Evolutionary conservation across 2,888 invertebrate species (phyloP).

Genomic region (Cistogaster globosa): DNA sequence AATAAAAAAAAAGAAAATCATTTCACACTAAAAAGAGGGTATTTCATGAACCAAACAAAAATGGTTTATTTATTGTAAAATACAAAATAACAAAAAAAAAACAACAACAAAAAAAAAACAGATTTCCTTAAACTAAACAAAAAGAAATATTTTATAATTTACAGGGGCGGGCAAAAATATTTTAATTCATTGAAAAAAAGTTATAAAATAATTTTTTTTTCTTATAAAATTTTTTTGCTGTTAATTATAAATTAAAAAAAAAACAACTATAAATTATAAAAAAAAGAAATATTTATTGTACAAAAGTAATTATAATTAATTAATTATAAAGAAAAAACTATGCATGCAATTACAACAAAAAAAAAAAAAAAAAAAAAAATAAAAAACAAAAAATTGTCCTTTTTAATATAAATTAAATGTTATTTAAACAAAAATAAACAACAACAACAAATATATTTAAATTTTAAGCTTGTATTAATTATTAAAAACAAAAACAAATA

Average conservation of each 20-base stretch:
- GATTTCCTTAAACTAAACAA: slow-evolving; percentile 68
- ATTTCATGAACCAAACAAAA: slow-evolving; percentile 14
- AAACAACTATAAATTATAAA: slow-evolving; percentile 65
- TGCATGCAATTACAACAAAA: slow-evolving; percentile 78
- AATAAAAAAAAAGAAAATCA: slow-evolving; percentile 55
- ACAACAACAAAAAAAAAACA: slow-evolving; percentile 39
- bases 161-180: slow-evolving; percentile 68
- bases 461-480: slow-evolving; percentile 73
- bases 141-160: slow-evolving; percentile 50
- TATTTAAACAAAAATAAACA: slow-evolving; percentile 46
- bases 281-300: slow-evolving; percentile 70
- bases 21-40: slow-evolving; percentile 19
- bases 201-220: slow-evolving; percentile 70
- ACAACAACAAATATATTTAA: slow-evolving; percentile 67
- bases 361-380: slow-evolving; percentile 29
- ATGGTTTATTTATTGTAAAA: slow-evolving; percentile 57
- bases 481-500: slow-evolving; percentile 55
- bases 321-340: slow-evolving; percentile 58
- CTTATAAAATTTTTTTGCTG: slow-evolving; percentile 70
- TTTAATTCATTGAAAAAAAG: slow-evolving; percentile 46
- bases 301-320: slow-evolving; percentile 54
- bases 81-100: slow-evolving; percentile 3
- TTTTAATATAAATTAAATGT: slow-evolving; percentile 75
- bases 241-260: slow-evolving; percentile 66
- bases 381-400: slow-evolving; percentile 73